Base-by-base conservation (phyloP, 2,888 invertebrate genomes). In the Rotaria socialis region DNA sequence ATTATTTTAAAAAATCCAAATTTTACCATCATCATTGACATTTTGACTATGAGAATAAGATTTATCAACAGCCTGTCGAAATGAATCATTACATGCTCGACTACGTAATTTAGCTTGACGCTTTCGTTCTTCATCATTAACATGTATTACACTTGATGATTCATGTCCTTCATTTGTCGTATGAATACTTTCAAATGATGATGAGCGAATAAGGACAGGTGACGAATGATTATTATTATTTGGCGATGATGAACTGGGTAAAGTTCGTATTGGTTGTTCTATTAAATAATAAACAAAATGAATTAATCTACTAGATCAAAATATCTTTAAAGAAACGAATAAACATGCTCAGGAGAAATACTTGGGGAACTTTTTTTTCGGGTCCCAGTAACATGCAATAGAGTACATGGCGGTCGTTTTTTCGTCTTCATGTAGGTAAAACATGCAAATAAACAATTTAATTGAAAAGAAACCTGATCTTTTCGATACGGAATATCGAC, bases 1-100 rank as follows among this genome's bases (percentile, higher is more conserved):
- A 50, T 50, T 50, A 50, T 50, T 50, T 14, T 50, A 50, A 52
- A 52, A 52, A 16, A 14, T 52, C 16, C 14, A 14, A 14, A 52
- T 16, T 16, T 52, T 67, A 67, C 35, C 67, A 27, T 67, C n/a
- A 0, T 67, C 67, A n/a, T 67, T 67, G 67, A 27, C 27, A 27
- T 67, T 14, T 27, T 27, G 35, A 67, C 10, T n/a, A 27, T 67
- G n/a, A 67, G 27, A n/a, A 67, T 67, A 67, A 14, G 67, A 67
- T 67, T 67, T 67, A 67, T 67, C 67, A n/a, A 67, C 67, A 35
- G 67, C 67, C 27, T 67, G 67, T 22, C 67, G 67, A 67, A 67
- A 67, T 27, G 27, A 27, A n/a, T 67, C 67, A 35, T 67, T 67
- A 35, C 67, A 67, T 35, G 67, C 67, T 27, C 67, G n/a, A 67